Percentiles rank a stretch among this genome's conserved stretches.
phyloP scores from a whole-genome alignment of 2,888 invertebrate genomes.

The Acanthosepion pharaonis region DNA sequence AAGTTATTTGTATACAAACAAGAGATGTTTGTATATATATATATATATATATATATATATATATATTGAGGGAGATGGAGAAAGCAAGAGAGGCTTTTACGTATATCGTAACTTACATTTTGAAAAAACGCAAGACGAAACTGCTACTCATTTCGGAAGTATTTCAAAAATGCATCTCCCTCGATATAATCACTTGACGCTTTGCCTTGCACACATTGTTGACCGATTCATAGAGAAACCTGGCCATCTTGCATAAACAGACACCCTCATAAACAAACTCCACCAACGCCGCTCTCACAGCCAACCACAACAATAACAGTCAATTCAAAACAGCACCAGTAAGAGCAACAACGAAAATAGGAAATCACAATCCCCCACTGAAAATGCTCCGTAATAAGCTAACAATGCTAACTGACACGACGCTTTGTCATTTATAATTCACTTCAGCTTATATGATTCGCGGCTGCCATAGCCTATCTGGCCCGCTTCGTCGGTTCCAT shows the following conservation, averaged over 20 bases:
- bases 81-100: not conserved
- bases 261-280: not conserved
- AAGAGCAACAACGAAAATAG: not conserved
- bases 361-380: not conserved
- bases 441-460: not conserved
- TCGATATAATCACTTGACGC: not conserved
- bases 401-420: not conserved
- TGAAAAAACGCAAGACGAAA: no score
- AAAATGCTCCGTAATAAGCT: not conserved
- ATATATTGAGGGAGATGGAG: not conserved
- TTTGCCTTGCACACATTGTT: not conserved
- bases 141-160: no score
- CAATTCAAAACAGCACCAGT: not conserved
- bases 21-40: not conserved
- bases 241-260: not conserved
- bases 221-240: not conserved
- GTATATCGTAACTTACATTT: no score
- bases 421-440: conserved; percentile 33
- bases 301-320: not conserved
- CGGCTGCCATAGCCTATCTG: not conserved
- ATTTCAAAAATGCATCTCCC: not conserved
- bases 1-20: no score
- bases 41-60: conserved; percentile 2
- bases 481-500: not conserved
- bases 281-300: not conserved